These are phyloP conservation scores for Thamnophis elegans DNA, from an alignment of 2,797 vertebrate genomes.

Conservation along the genomic window DNA sequence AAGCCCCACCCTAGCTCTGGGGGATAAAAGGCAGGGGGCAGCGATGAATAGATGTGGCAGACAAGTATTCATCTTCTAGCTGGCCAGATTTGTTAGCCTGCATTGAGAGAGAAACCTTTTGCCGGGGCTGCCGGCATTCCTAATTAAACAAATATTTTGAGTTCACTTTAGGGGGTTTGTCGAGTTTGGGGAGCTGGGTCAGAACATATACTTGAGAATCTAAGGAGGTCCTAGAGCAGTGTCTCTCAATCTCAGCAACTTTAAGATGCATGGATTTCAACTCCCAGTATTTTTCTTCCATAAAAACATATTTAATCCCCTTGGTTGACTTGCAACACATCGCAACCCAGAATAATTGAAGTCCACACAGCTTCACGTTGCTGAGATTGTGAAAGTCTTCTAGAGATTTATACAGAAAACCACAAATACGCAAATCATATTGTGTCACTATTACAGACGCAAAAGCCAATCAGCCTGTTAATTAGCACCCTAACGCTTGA, in stretches of 20 bases:
- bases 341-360: not conserved
- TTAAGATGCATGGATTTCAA: not conserved
- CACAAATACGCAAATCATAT: not conserved
- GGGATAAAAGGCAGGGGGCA: too few relatives aligned
- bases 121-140: too few relatives aligned
- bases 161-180: too few relatives aligned
- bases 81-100: too few relatives aligned
- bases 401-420: not conserved
- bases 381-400: not conserved
- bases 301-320: not conserved
- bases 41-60: too few relatives aligned
- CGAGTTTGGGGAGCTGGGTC: too few relatives aligned
- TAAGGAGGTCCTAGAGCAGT: not conserved
- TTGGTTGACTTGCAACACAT: not conserved
- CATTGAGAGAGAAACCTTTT: too few relatives aligned
- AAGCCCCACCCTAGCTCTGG: too few relatives aligned
- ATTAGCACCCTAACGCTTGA: not conserved
- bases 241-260: not conserved
- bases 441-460: not conserved
- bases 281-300: not conserved
- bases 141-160: too few relatives aligned
- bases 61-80: too few relatives aligned
- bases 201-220: not conserved
- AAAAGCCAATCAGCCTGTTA: constrained; percentile 2
- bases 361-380: not conserved